Base-by-base conservation (phyloP, 35 echinoderm and acorn worm species). In the Heliocidaris tuberculata region DNA sequence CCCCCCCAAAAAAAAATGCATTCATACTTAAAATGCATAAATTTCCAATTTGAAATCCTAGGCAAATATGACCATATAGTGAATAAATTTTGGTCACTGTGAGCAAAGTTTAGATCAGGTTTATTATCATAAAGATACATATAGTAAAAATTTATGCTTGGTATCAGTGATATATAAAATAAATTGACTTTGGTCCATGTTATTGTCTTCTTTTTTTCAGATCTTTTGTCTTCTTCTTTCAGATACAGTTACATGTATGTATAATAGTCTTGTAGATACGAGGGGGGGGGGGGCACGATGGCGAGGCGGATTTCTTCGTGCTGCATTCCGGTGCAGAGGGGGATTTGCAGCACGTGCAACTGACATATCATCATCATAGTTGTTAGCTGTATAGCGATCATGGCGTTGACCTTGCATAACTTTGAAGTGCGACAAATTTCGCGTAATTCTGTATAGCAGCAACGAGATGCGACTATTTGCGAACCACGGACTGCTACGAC, bases 351-450 rank as follows among this genome's bases (percentile, higher is more conserved):
- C 50, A 50, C 50, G 90, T 56, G 90, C 21, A 42, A 42, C 35
- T 42, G 35, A 42, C 35, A 42, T 42, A 42, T 42, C 35, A 42
- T 42, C 35, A 42, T 42, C 90, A 92, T 27, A 24, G 17, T 48
- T 56, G 49, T 31, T 56, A 13, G 90, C 87, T 86, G 31, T 78
- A 59, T 24, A 85, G 11, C 21, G 71, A 60, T 5, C 47, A 21
- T 60, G 29, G 17, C 49, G 16, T 49, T 31, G 49, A 48, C 70
- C 48, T 31, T 95, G 56, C 48, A 94, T 6, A 12, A 70, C 47
- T 91, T 96, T 98, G 88, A 96, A 96, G 48, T 54, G 85, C 49
- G 92, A 96, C 6, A 85, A 85, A 50, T 98, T 95, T 88, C 94
- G 85, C 17, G 93, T 96, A 48, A 98, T 86, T 27, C 61, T 94